A percentile compares a stretch with the other conserved stretches of the same genome.
phyloP scores from a whole-genome alignment of 2,113 vertebrate species.

The Fukomys damarensis region DNA sequence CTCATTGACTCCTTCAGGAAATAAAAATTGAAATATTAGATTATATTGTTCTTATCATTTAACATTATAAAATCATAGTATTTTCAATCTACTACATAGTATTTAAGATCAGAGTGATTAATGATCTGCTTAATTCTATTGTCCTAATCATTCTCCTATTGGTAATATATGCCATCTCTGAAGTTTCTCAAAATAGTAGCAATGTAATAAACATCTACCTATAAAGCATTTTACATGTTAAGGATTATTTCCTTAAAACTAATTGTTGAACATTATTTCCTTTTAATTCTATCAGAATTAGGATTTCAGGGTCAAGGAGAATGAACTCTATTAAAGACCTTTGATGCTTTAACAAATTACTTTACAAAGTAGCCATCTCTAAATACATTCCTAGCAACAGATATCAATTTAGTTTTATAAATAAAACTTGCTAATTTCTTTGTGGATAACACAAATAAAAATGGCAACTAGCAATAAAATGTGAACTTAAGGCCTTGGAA shows the following conservation, averaged over 20 bases:
- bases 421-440: constrained; percentile 41
- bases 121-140: not conserved
- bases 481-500: not conserved
- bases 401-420: constrained; percentile 38
- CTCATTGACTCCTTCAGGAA: not conserved
- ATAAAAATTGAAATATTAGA: not conserved
- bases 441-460: constrained; percentile 30
- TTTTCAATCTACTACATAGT: not conserved
- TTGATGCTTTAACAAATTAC: not conserved
- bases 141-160: not conserved
- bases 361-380: not conserved
- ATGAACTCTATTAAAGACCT: constrained; percentile 35
- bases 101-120: constrained; percentile 3
- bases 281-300: constrained; percentile 23
- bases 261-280: constrained; percentile 8
- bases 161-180: not conserved
- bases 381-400: not conserved
- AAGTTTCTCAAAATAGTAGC: not conserved
- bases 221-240: constrained; percentile 13
- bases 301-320: constrained; percentile 13
- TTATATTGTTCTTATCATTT: constrained; percentile 25
- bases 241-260: constrained; percentile 20
- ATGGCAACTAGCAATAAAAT: not conserved
- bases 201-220: not conserved
- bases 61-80: not conserved